These are phyloP conservation scores for Dissostichus mawsoni DNA, from an alignment of 2,113 vertebrate species.

Conservation along the genomic window DNA sequence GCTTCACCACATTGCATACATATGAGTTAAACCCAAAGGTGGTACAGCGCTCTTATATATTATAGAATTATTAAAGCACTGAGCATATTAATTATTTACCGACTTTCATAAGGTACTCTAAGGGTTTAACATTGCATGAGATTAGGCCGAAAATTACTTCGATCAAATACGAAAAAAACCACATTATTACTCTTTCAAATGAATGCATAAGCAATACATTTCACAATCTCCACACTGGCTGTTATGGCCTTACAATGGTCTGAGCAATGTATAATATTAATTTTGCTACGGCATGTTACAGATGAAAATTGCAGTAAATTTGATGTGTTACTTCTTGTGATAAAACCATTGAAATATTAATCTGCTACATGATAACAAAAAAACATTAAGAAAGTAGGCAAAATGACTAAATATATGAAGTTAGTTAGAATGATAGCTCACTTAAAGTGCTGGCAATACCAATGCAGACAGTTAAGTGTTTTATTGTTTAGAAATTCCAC, in stretches of 20 bases:
- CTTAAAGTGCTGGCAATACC: neutral
- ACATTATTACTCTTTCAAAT: neutral
- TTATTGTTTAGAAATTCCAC: neutral
- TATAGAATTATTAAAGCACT: conserved; percentile 42
- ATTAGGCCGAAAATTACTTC: neutral
- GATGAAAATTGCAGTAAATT: neutral
- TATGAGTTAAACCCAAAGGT: conserved; percentile 38
- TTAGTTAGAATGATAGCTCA: too few relatives aligned
- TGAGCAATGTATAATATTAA: neutral
- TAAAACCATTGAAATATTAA: neutral
- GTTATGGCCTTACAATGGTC: neutral
- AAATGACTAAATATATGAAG: neutral
- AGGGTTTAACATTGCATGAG: conserved; percentile 3
- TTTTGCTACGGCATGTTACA: neutral
- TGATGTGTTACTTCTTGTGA: neutral
- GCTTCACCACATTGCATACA: conserved; percentile 37
- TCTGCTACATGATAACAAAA: neutral
- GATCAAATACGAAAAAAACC: neutral
- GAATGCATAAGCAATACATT: neutral
- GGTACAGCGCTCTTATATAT: conserved; percentile 47
- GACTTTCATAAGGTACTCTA: conserved; percentile 5
- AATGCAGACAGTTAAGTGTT: neutral
- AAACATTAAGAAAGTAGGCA: neutral
- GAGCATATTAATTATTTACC: conserved; percentile 61
- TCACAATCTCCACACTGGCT: neutral